phyloP scores from a whole-genome alignment of 2,888 invertebrate genomes.

The Polydrusus tereticollis region DNA sequence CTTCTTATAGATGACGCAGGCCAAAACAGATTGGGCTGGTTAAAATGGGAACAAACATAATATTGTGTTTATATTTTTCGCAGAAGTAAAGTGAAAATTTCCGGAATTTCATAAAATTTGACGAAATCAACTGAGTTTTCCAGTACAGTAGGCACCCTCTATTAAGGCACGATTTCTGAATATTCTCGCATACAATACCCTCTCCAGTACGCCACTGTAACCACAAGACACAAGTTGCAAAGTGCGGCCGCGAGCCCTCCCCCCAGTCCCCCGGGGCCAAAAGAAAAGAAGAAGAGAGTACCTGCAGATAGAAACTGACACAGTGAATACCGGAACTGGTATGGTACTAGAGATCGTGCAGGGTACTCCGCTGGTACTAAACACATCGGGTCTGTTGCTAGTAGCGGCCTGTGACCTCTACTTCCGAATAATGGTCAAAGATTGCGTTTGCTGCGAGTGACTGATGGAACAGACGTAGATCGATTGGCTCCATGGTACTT shows the following conservation, averaged over 20 bases:
- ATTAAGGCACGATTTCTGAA: too few species aligned
- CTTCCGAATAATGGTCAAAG: constrained; percentile 47
- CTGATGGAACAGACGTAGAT: constrained; percentile 24
- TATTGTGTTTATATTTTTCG: too few species aligned
- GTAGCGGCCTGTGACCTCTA: constrained; percentile 42
- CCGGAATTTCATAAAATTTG: too few species aligned
- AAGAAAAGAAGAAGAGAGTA: constrained; percentile 50
- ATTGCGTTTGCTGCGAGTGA: constrained; percentile 32
- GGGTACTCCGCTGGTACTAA: constrained; percentile 40
- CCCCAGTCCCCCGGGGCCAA: constrained; percentile 46
- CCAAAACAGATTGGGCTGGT: too few species aligned
- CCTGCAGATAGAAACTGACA: constrained; percentile 55
- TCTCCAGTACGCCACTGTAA: constrained; percentile 44
- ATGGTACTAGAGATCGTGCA: constrained; percentile 40
- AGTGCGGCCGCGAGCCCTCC: constrained; percentile 55
- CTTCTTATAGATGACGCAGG: too few species aligned
- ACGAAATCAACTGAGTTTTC: too few species aligned
- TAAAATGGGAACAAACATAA: too few species aligned
- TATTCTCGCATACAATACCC: too few species aligned
- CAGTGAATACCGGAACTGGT: constrained; percentile 53
- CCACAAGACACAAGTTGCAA: constrained; percentile 59
- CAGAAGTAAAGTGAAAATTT: too few species aligned
- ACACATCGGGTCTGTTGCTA: constrained; percentile 38
- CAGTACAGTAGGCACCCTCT: too few species aligned
- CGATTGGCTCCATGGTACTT: constrained; percentile 23